Base-by-base conservation (phyloP, 1,140 invertebrate species). In the Hyles euphorbiae region DNA sequence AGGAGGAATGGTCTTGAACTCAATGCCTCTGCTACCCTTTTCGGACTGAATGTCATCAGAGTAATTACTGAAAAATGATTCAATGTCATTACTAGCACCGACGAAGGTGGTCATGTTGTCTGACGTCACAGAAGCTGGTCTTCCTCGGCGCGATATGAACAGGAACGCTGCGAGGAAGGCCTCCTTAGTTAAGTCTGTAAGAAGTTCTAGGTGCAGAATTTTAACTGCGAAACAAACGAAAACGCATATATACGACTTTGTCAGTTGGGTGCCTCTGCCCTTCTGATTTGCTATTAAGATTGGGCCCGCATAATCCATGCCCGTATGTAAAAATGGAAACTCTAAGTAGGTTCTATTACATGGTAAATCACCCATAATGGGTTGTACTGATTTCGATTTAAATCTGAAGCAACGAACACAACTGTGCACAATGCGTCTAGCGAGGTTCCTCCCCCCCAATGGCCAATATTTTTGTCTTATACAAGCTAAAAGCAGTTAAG, bases 331-430 rank as follows among this genome's bases (percentile, higher is more conserved):
- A 44, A 44, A 44, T n/a, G 43, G 43, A 44, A 44, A 44, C 10
- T 44, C 43, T 44, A 44, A 44, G 7, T 44, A n/a, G 7, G 10
- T 7, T n/a, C 43, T 44, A 44, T 44, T n/a, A n/a, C 43, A 8
- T n/a, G 43, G 43, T 44, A 44, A 44, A n/a, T 44, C 43, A n/a
- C 43, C 10, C 43, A 44, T 44, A 44, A 44, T n/a, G 43, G 43
- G 43, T n/a, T 44, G 43, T 44, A 22, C 22, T 2, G 22, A 22
- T 22, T 63, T 61, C 12, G 48, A 55, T 12, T 2, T 49, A 61
- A 40, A 61, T 55, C 43, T 48, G 22, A 9, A 56, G 33, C 32
- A 49, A n/a, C 5, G 3, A 5, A 22, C 11, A 32, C 49, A 51
- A 9, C 33, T 51, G 9, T 33, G 11, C 9, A 51, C 49, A 8